Conservation (phyloP, 2,797 vertebrate genomes). For the Peromyscus aztecus region DNA sequence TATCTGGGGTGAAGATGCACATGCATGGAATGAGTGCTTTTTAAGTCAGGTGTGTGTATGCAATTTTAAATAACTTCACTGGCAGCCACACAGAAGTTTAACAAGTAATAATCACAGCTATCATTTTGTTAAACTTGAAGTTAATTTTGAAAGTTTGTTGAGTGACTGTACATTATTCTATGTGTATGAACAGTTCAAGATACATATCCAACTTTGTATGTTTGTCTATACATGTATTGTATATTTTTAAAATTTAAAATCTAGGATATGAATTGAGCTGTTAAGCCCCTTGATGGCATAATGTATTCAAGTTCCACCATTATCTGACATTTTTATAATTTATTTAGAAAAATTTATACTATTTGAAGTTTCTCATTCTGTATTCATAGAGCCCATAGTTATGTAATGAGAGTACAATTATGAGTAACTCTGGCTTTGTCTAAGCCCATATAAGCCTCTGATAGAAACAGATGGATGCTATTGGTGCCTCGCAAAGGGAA, state of each 20-base stretch:
- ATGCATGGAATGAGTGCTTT: neutral
- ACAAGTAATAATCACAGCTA: slow-evolving; percentile 41
- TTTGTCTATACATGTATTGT: neutral
- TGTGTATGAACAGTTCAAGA: neutral
- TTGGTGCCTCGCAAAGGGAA: neutral
- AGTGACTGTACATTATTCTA: neutral
- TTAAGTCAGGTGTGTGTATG: neutral
- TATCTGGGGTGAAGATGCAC: neutral
- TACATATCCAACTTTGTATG: neutral
- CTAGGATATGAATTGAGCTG: neutral
- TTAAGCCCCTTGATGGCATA: neutral
- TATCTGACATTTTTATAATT: neutral
- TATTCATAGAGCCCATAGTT: neutral
- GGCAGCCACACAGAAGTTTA: neutral
- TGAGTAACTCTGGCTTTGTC: neutral
- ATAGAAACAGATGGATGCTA: neutral
- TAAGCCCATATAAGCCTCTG: neutral
- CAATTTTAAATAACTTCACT: slow-evolving; percentile 34
- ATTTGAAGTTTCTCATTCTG: neutral
- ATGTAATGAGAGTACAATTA: neutral
- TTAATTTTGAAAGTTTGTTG: slow-evolving; percentile 12
- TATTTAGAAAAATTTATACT: neutral
- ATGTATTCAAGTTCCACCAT: neutral
- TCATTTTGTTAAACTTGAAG: slow-evolving; percentile 25
- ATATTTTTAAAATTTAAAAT: neutral